A percentile compares a stretch with the other conserved stretches of the same genome.
Conservation (phyloP, 2,888 invertebrate genomes). For the Pandemis cinnamomeana region DNA sequence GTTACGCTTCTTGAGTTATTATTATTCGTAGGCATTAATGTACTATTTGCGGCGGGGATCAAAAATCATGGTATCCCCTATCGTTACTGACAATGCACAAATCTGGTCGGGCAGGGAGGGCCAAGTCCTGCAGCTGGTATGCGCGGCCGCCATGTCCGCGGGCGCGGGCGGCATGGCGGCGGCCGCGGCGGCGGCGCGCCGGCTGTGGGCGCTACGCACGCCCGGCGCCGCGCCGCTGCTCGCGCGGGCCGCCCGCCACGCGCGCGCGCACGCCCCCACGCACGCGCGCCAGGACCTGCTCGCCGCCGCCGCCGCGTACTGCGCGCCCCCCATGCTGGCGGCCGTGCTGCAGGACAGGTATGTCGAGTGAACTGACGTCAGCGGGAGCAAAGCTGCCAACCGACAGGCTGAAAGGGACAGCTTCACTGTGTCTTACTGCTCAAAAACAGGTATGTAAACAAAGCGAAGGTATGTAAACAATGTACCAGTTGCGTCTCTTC, state of each 20-base stretch:
- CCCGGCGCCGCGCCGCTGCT: constrained; percentile 53
- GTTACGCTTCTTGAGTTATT: too few species aligned
- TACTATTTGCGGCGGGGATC: too few species aligned
- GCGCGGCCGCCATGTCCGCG: constrained; percentile 49
- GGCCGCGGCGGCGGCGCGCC: constrained; percentile 56
- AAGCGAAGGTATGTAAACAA: too few species aligned
- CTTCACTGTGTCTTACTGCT: too few species aligned
- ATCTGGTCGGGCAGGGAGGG: constrained; percentile 58
- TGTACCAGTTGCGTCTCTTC: too few species aligned
- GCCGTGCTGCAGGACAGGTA: constrained; percentile 59
- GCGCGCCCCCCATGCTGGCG: constrained; percentile 49
- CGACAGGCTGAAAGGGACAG: too few species aligned
- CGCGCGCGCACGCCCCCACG: constrained; percentile 62
- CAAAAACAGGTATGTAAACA: too few species aligned
- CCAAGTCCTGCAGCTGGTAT: constrained; percentile 60
- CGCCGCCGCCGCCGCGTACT: constrained; percentile 63
- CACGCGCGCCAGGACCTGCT: constrained; percentile 55
- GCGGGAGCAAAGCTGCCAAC: too few species aligned
- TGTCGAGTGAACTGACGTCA: neutral
- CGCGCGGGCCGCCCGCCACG: constrained; percentile 53
- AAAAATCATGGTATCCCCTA: too few species aligned
- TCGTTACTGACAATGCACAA: too few species aligned
- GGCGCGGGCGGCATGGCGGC: constrained; percentile 56
- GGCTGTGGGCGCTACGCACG: constrained; percentile 56
- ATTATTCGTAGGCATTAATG: too few species aligned